These are phyloP conservation scores for Enoplosus armatus DNA, from an alignment of 2,797 vertebrate species.

Conservation along the genomic window DNA sequence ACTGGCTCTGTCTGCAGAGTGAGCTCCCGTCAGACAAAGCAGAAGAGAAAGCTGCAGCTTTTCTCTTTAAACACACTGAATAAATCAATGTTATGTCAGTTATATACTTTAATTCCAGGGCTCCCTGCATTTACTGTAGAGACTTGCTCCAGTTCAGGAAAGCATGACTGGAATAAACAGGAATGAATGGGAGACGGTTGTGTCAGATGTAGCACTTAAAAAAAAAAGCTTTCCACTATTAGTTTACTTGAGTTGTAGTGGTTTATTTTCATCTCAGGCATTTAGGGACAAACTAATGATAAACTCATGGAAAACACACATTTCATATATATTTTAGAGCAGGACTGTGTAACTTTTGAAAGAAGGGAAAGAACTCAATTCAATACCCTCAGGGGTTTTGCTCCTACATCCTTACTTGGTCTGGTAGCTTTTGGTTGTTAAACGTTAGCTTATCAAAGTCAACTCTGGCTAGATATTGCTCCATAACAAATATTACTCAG, in stretches of 20 bases:
- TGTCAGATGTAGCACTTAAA: neutral
- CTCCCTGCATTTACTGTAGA: neutral
- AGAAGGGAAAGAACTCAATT: neutral
- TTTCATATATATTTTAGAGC: neutral
- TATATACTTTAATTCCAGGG: neutral
- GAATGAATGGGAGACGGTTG: conserved; percentile 8
- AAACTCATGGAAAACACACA: neutral
- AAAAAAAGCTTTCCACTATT: neutral
- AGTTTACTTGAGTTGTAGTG: too few species aligned
- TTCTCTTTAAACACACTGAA: conserved; percentile 14
- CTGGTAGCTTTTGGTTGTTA: neutral
- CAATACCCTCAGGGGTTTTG: neutral
- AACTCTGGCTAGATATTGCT: neutral
- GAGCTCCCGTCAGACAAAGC: conserved; percentile 15
- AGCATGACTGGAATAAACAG: neutral
- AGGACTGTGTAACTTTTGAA: neutral
- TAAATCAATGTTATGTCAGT: conserved; percentile 7
- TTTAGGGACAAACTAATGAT: neutral
- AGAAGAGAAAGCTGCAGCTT: conserved; percentile 13
- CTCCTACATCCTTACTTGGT: too few species aligned
- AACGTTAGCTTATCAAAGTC: neutral
- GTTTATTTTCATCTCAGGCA: neutral
- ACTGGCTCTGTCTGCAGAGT: conserved; percentile 18
- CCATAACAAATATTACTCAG: neutral
- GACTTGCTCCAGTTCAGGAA: conserved; percentile 13